phyloP scores from a whole-genome alignment of 35 echinoderm and acorn worm genomes.

The Strongylocentrotus purpuratus region DNA sequence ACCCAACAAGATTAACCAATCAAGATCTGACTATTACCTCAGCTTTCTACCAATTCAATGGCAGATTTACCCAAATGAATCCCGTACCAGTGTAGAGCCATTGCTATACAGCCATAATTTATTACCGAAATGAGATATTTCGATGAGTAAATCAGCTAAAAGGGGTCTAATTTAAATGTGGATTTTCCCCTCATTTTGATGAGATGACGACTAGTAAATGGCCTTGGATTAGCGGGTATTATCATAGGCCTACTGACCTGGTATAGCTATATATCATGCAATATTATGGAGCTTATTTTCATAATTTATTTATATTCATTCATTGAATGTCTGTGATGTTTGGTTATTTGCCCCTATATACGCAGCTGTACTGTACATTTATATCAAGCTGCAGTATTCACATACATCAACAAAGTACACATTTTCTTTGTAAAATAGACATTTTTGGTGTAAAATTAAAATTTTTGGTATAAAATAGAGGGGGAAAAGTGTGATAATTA shows the following conservation, averaged over 20 bases:
- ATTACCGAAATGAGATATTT: conserved; percentile 6
- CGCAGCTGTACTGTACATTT: no score
- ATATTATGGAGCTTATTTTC: background rate
- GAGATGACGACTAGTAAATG: background rate
- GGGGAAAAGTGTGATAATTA: no score
- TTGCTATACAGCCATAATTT: background rate
- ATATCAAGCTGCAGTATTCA: no score
- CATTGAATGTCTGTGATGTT: background rate
- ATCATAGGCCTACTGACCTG: background rate
- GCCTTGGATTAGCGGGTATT: background rate
- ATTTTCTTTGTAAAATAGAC: no score
- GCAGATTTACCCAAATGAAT: background rate
- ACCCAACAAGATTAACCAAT: background rate
- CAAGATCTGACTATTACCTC: background rate
- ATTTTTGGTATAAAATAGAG: no score
- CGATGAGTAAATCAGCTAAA: background rate
- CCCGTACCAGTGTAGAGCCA: background rate
- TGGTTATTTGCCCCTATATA: background rate
- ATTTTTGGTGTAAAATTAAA: no score
- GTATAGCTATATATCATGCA: no score
- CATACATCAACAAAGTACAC: no score
- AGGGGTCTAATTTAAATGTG: background rate
- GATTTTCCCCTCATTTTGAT: conserved; percentile 11
- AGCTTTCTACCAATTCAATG: background rate
- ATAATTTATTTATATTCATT: background rate